Evolutionary conservation across 2,113 vertebrate genomes (phyloP), one percentile per base, ranked within the genome.

Genomic region (Colinus virginianus): DNA sequence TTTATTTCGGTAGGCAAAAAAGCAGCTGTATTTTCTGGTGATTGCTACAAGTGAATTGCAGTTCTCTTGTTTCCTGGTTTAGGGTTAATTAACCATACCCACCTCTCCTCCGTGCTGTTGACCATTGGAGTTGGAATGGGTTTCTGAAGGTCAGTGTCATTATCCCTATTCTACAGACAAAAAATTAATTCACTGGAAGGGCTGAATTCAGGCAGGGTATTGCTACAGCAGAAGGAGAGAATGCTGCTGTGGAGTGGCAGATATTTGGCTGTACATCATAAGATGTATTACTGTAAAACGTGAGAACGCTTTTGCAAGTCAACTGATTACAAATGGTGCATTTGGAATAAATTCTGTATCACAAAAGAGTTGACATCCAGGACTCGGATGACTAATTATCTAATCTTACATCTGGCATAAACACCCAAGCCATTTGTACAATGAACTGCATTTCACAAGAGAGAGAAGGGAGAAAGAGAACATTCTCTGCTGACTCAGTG

Each of bases 351-450:
- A 90, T 96, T 88, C 95, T 89, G 64, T 93, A 87, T 87, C 84
- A 68, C 91, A 95, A 89, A 92, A 63, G 90, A 64, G 78, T 90
- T 96, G 95, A 96, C 95, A 92, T 43, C 34, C 91, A 70, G 91
- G 93, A 30, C 92, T 93, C 81, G 49, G 89, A 80, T 96, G 95
- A 96, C 81, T 95, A 94, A 96, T 96, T 95, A 95, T 93, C 94
- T 95, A 92, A 93, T 95, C 94, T 92, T 91, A 85, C 87, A 95
- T 96, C 96, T 96, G 95, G 96, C 95, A 92, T 96, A 96, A 96
- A 95, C 94, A 93, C 32, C 84, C 74, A 30, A 85, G 84, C 89
- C 94, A 94, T 94, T 95, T 93, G 81, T 83, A 56, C 90, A 81
- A 95, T 94, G 94, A 83, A 93, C 49, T 92, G 87, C 71, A 1